Base-by-base conservation (phyloP, 2,888 invertebrate species). In the Nipponacmea schrenckii region DNA sequence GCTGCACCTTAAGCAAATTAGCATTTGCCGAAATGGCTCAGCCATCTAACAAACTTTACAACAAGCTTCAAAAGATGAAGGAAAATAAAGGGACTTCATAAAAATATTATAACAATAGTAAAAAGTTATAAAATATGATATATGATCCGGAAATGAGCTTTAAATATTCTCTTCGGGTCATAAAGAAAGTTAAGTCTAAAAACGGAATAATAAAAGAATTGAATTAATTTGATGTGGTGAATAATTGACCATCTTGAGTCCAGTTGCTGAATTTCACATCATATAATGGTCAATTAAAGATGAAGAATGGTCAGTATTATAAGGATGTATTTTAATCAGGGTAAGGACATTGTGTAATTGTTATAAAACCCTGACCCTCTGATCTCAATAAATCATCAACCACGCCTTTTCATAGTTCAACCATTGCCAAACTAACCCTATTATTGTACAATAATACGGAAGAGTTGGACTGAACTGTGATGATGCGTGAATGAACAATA, bases 241-340 rank as follows among this genome's bases (percentile, higher is more conserved):
- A 39, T 39, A 39, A 39, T 39, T 39, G 39, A 39, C 39, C 39
- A 39, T 39, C 39, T 24, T 56, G 56, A 56, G 56, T 56, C 56
- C 56, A 56, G 56, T 56, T 56, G 56, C 56, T 56, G 56, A 56
- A 56, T 56, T 56, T 56, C 56, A 56, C 56, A 56, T 56, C 56
- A 56, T 24, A 56, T 24, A 24, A 56, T 56, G 56, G 20, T 56
- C 56, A 56, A 56, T 56, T 56, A 56, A 56, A 56, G 56, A 12
- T 56, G 24, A 56, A 56, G 20, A 56, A 56, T 56, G 56, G 56
- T 24, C 24, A 56, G 56, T 20, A 17, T 24, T 10, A 24, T 24
- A 12, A 20, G 20, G 56, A 20, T 56, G 56, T 56, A 20, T 56
- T 56, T 24, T 56, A 20, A 56, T 56, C 56, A 56, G 56, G 56